Base-by-base conservation (phyloP, 2,888 invertebrate species). In the Nipponacmea schrenckii region DNA sequence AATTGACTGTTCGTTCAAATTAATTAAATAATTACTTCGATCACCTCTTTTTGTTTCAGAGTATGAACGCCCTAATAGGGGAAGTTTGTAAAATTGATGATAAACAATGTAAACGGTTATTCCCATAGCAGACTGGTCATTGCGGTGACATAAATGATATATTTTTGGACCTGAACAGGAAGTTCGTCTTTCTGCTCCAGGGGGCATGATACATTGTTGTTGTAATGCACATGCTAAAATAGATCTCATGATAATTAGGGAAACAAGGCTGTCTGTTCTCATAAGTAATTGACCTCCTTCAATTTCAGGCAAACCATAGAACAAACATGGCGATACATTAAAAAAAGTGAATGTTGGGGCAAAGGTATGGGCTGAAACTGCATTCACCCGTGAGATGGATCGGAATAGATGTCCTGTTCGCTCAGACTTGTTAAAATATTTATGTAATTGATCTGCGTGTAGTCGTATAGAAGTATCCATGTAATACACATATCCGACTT, bases 371-470 rank as follows among this genome's bases (percentile, higher is more conserved):
- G 10, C 24, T 15, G 15, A 1, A 3, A 56, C 1, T 20, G 8
- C 5, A 15, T 15, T 5, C 1, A 0, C 4, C 2, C 0, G 0
- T 0, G 56, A 10, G 7, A 0, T 17, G 3, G 1, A 56, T n/a
- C 17, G 17, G 3, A 15, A 56, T 20, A 17, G 2, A 24, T 20
- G 8, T 15, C 56, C 56, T 0, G 56, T 17, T 56, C 12, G 15
- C 3, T 56, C 24, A 0, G 24, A n/a, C 0, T 17, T 2, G 3
- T 56, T n/a, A 15, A 56, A 56, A 15, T n/a, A 7, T 1, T 2
- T 8, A 1, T n/a, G n/a, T 8, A 56, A 15, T 1, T 20, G 7
- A 10, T 2, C 2, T 20, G 2, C 24, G 5, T 2, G 12, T 1
- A 56, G 12, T 1, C n/a, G 4, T 20, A 20, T 15, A 20, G 56